Conservation (phyloP, 2,888 invertebrate species). For the Aporophyla lueneburgensis region DNA sequence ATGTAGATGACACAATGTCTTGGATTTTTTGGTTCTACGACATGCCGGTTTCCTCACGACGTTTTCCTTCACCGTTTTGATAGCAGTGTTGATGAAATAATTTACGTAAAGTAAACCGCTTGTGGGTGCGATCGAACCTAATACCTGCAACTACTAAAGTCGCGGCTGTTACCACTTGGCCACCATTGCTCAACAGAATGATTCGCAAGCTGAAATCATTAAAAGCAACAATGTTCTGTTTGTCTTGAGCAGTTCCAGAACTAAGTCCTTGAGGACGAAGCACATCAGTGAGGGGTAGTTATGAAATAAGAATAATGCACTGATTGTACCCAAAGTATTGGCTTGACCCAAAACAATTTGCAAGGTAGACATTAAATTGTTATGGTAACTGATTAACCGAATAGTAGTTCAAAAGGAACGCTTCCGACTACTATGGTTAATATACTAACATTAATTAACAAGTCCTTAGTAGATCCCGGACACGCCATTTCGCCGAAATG, state of each 20-base stretch:
- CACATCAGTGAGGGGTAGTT: neutral
- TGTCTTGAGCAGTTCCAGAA: neutral
- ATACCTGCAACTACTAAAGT: no score
- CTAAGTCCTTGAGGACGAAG: neutral
- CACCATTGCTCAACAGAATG: no score
- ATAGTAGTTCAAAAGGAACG: neutral
- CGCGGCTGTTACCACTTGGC: no score
- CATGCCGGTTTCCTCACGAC: no score
- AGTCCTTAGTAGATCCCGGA: slow-evolving; percentile 5
- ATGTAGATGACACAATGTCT: no score
- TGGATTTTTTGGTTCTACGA: no score
- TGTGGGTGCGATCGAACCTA: no score
- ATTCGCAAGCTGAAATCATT: neutral
- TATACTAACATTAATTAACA: slow-evolving; percentile 29
- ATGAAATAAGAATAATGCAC: neutral
- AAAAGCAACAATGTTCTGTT: neutral
- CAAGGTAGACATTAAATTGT: slow-evolving; percentile 16
- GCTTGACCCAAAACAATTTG: slow-evolving; percentile 21
- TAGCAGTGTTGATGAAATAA: no score
- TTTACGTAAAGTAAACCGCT: no score
- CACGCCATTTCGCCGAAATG: slow-evolving; percentile 19
- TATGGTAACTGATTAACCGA: neutral
- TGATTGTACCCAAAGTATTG: neutral
- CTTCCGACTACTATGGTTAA: slow-evolving; percentile 7
- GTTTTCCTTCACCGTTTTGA: no score